A percentile compares a stretch with the other conserved stretches of the same genome.
These are phyloP conservation scores for Oeneis ivallda DNA, from an alignment of 2,888 invertebrate genomes.

Conservation along the genomic window DNA sequence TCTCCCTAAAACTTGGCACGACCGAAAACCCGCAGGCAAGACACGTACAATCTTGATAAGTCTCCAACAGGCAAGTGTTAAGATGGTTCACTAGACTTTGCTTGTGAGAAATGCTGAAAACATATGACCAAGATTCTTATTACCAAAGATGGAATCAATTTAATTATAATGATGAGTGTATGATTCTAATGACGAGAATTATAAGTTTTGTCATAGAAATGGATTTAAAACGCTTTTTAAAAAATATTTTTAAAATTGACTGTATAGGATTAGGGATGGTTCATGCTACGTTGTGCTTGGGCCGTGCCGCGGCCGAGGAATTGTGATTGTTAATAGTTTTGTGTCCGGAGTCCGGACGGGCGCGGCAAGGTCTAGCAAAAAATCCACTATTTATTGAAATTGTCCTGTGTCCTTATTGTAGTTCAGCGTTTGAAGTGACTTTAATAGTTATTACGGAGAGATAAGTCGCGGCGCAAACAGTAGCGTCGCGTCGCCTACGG, in stretches of 20 bases:
- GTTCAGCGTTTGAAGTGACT: too few relatives aligned
- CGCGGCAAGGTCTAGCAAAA: too few relatives aligned
- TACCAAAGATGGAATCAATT: slow-evolving; percentile 21
- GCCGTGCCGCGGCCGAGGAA: background rate
- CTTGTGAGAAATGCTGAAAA: slow-evolving; percentile 25
- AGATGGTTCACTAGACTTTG: slow-evolving; percentile 36
- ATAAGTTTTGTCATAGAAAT: background rate
- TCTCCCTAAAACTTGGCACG: background rate
- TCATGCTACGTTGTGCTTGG: background rate
- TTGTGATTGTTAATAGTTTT: background rate
- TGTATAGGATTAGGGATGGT: background rate
- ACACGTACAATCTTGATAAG: slow-evolving; percentile 25
- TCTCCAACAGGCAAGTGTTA: slow-evolving; percentile 29
- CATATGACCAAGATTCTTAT: slow-evolving; percentile 29
- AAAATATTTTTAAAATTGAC: background rate
- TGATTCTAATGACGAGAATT: slow-evolving; percentile 19
- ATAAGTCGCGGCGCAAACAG: too few relatives aligned
- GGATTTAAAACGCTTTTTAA: background rate
- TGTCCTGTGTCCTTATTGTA: too few relatives aligned
- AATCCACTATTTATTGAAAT: too few relatives aligned
- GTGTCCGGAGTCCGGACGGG: background rate
- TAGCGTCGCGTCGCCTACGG: too few relatives aligned
- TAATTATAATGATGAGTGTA: slow-evolving; percentile 21
- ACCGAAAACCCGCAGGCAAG: background rate
- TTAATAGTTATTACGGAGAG: too few relatives aligned